Percentiles rank a stretch among this genome's conserved stretches.
phyloP scores from a whole-genome alignment of 2,113 vertebrate species.

The Centropristis striata region DNA sequence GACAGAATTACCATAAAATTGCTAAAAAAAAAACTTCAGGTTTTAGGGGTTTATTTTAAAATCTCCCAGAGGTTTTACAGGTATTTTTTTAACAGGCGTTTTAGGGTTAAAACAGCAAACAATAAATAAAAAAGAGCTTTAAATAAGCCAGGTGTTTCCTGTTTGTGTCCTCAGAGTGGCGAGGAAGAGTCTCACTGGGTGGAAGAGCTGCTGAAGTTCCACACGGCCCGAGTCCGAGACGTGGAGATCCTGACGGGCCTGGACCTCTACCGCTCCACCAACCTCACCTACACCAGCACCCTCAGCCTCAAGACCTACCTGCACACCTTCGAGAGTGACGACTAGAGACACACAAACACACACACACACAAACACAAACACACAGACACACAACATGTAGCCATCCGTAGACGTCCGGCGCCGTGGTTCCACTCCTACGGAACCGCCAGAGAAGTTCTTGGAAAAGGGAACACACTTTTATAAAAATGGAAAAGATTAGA shows the following conservation, averaged over 20 bases:
- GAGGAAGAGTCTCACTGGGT: conserved; percentile 93
- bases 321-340: conserved; percentile 94
- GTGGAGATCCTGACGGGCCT: conserved; percentile 94
- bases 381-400: conserved; percentile 40
- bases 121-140: neutral
- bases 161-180: conserved; percentile 81
- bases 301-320: conserved; percentile 95
- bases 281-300: conserved; percentile 88
- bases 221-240: conserved; percentile 93
- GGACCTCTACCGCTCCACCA: conserved; percentile 92
- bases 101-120: neutral
- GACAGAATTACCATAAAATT: too few relatives aligned
- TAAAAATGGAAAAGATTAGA: conserved; percentile 32
- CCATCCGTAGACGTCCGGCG: conserved; percentile 24
- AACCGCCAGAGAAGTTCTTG: conserved; percentile 26
- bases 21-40: too few relatives aligned
- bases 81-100: too few relatives aligned
- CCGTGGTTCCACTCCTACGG: conserved; percentile 35
- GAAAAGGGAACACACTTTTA: conserved; percentile 3
- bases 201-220: conserved; percentile 93
- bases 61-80: too few relatives aligned
- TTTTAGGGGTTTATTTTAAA: too few relatives aligned
- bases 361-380: conserved; percentile 25
- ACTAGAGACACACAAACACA: conserved; percentile 81
- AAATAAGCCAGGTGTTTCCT: neutral